Base-by-base conservation (phyloP, 2,113 vertebrate species). In the Pyxicephalus adspersus region DNA sequence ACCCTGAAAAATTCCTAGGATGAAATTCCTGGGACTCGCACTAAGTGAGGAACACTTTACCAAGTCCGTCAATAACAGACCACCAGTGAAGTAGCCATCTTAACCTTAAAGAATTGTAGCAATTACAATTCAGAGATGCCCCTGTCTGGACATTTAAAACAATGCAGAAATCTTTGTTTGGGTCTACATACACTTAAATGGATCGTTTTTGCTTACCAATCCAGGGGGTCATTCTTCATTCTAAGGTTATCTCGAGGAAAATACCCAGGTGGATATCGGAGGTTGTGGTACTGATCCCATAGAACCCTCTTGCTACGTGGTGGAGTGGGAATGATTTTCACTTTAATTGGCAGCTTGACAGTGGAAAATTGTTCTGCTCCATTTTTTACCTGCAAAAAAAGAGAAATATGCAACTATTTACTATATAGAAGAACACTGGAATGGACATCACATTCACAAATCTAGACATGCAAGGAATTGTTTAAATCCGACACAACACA, bases 251-350 rank as follows among this genome's bases (percentile, higher is more conserved):
- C 98, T 57, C 98, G 91, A 67, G 98, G 98, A 83, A 99, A 99
- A 87, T 99, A 99, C 60, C 98, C 98, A 0, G 98, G 98, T 0
- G 98, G 98, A 16, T 99, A 99, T 51, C 98, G 96, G 72, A 99
- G 94, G 84, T 99, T 99, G 86, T 99, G 98, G 85, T 99, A 99
- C 70, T 99, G 98, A 90, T 99, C 97, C 98, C 98, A 99, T 22
- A 99, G 92, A 31, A 99, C 92, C 76, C 97, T 90, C 89, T 98
- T 99, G 70, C 94, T 98, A 22, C 97, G 96, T 6, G 97, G 96
- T 1, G 98, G 98, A 9, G 97, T 98, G 0, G 96, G 95, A 76
- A 99, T 95, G 2, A 99, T 95, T 90, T 98, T 99, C 88, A 99
- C 97, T 89, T 98, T 99, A 81, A 99, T 85, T 11, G 98, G 96